Evolutionary conservation across 2,888 invertebrate genomes (phyloP).

Genomic region (Sinopyrophorus schimmeli): DNA sequence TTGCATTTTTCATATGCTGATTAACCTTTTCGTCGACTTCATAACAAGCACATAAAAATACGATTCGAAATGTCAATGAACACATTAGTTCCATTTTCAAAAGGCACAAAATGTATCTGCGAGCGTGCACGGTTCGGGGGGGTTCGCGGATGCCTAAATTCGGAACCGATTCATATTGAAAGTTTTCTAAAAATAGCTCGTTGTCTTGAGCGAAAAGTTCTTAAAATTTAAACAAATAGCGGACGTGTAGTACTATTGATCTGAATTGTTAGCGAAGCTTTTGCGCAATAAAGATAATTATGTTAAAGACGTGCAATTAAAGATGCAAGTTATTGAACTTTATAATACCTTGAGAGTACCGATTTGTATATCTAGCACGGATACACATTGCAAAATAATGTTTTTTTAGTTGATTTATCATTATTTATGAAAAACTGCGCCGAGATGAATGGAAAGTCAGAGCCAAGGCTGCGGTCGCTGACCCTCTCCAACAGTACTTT

Average conservation of each 20-base stretch:
- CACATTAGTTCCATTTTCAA: constrained; percentile 37
- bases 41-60: constrained; percentile 37
- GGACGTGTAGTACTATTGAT: too few relatives aligned
- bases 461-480: constrained; percentile 55
- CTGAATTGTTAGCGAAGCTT: too few relatives aligned
- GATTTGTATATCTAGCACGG: not conserved
- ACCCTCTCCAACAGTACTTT: constrained; percentile 54
- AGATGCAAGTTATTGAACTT: too few relatives aligned
- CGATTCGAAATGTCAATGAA: constrained; percentile 37
- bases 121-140: not conserved
- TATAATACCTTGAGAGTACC: too few relatives aligned
- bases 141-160: not conserved
- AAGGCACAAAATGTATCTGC: constrained; percentile 1
- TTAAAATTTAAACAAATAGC: too few relatives aligned
- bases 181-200: too few relatives aligned
- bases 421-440: constrained; percentile 14
- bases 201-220: too few relatives aligned
- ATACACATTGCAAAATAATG: constrained; percentile 6
- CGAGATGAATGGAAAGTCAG: constrained; percentile 53
- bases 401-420: constrained; percentile 10
- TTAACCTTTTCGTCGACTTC: constrained; percentile 39
- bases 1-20: constrained; percentile 37
- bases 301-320: not conserved
- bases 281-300: too few relatives aligned
- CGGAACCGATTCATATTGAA: too few relatives aligned